Evolutionary conservation across 2,888 invertebrate genomes (phyloP).

Genomic region (Alsophila aescularia): DNA sequence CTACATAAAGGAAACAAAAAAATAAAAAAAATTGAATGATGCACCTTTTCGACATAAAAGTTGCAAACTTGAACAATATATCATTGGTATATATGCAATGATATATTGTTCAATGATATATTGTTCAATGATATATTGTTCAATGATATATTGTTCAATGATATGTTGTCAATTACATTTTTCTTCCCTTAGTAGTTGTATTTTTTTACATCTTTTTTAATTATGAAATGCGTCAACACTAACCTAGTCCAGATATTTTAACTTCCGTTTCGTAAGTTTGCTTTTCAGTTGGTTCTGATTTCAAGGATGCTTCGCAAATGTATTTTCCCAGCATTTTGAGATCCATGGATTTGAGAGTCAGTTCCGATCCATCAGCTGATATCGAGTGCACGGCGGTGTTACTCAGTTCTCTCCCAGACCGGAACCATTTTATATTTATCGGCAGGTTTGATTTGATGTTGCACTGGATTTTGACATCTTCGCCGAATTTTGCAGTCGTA

Average conservation of each 20-base stretch:
- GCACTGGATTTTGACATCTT: conserved; percentile 23
- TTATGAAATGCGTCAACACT: too few relatives aligned
- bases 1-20: too few relatives aligned
- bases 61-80: too few relatives aligned
- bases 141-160: too few relatives aligned
- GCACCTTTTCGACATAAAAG: too few relatives aligned
- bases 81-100: too few relatives aligned
- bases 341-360: conserved; percentile 4
- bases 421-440: conserved; percentile 4
- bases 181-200: too few relatives aligned
- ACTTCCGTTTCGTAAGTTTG: not conserved
- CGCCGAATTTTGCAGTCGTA: conserved; percentile 10
- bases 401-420: not conserved
- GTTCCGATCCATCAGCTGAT: not conserved
- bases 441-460: conserved; percentile 1
- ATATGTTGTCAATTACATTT: too few relatives aligned
- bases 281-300: conserved; percentile 1
- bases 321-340: not conserved
- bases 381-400: not conserved
- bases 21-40: too few relatives aligned
- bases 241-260: conserved; percentile 8
- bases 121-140: too few relatives aligned
- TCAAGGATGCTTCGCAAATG: conserved; percentile 5
- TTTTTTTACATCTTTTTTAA: too few relatives aligned
- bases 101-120: too few relatives aligned